These are phyloP conservation scores for Phylloscopus collybita DNA, from an alignment of 2,797 vertebrate species.

Conservation along the genomic window DNA sequence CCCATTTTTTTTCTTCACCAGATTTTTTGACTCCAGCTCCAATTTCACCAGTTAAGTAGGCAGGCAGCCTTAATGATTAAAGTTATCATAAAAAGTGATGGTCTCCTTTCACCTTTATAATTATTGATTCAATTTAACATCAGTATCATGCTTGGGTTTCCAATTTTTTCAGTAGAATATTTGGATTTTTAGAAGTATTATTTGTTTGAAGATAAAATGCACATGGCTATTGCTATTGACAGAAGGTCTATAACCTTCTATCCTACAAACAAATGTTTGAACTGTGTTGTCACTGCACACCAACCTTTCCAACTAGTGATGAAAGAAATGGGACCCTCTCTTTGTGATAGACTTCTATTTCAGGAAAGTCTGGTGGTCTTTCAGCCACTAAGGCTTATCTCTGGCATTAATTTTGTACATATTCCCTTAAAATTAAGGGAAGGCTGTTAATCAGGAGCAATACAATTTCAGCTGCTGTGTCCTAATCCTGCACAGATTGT, in stretches of 20 bases:
- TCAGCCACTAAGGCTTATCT: neutral
- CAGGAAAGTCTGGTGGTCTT: neutral
- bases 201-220: neutral
- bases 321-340: neutral
- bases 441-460: neutral
- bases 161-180: neutral
- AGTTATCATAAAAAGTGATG: neutral
- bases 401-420: neutral
- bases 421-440: neutral
- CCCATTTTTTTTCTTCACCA: rapidly evolving
- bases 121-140: neutral
- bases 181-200: neutral
- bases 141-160: neutral
- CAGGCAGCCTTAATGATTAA: neutral
- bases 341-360: neutral
- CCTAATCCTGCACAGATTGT: neutral
- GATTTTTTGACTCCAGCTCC: neutral
- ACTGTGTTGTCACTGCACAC: neutral
- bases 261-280: neutral
- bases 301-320: neutral
- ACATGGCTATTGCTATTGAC: neutral
- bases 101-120: neutral
- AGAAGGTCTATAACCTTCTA: neutral
- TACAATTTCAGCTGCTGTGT: neutral
- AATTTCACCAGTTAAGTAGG: neutral